Base-by-base conservation (phyloP, 2,888 invertebrate genomes). In the Oxycera nigricornis region DNA sequence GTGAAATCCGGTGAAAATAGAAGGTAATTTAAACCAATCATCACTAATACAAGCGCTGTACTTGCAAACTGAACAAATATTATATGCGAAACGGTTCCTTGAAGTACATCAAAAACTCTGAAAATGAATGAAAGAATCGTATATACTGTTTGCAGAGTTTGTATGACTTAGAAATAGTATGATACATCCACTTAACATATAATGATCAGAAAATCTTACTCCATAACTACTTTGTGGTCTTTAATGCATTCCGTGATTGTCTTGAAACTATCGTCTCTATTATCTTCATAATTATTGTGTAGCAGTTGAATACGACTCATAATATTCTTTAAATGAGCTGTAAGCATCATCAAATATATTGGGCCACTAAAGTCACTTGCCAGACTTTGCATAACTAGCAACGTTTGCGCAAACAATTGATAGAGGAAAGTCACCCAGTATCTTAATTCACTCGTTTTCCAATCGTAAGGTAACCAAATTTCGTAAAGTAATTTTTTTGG, bases 381-480 rank as follows among this genome's bases (percentile, higher is more conserved):
- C 4, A 52, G n/a, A 22, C 52, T 70, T 31, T 70, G 70, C 11
- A 70, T 1, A 7, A 24, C 52, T 3, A 70, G 52, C 9, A 20
- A 22, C n/a, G 31, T 2, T 11, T 52, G 52, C 14, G 52, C 20
- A 4, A 52, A 0, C 20, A 31, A 31, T 55, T 70, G 70, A 9
- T 20, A 30, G 9, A 52, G 3, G 20, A 70, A 55, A 1, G 70
- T 52, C 4, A 31, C 3, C 70, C 70, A 70, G 31, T 70, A 70
- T 1, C 30, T 30, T 1, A 41, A 24, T 4, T 52, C 52, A 9
- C 20, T 52, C 4, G 52, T 22, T 55, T 28, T 22, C 55, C 52
- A 70, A 22, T 70, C 55, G 22, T 52, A 70, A 2, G 70, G 70
- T 20, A 28, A 55, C 70, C 70, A 70, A 55, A 52, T 52, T 22